These are phyloP conservation scores for Clinocottus analis DNA, from an alignment of 2,113 vertebrate genomes.

Conservation along the genomic window DNA sequence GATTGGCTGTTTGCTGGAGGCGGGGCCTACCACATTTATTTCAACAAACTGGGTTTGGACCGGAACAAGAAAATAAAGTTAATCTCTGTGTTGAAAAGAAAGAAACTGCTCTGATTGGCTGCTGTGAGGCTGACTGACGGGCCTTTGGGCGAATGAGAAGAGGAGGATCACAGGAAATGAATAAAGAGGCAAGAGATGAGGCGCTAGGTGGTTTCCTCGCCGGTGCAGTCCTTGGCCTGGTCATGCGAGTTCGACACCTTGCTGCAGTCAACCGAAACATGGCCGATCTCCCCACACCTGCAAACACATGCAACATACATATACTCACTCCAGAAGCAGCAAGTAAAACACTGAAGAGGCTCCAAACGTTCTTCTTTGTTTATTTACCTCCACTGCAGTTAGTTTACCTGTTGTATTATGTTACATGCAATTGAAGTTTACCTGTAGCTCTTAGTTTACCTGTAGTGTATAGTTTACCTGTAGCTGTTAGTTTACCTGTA, in stretches of 20 bases:
- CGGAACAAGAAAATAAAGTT: neutral
- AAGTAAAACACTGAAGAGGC: neutral
- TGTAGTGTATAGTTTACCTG: neutral
- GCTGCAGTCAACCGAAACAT: neutral
- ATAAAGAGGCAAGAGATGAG: neutral
- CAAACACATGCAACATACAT: neutral
- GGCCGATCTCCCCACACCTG: slow-evolving; percentile 1
- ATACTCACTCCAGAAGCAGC: neutral
- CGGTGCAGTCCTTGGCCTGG: neutral
- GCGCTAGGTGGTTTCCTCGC: neutral
- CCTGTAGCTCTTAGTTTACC: neutral
- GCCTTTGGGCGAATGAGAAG: neutral
- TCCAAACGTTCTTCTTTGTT: neutral
- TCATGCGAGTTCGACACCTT: neutral
- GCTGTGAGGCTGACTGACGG: neutral
- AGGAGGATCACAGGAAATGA: neutral
- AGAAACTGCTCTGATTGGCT: neutral
- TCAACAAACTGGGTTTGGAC: neutral
- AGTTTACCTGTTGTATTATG: neutral
- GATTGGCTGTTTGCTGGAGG: too few species aligned
- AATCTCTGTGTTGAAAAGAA: neutral
- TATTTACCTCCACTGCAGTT: neutral
- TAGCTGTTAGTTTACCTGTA: too few species aligned
- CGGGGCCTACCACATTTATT: too few species aligned
- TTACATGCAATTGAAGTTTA: neutral